A percentile compares a stretch with the other conserved stretches of the same genome.
These are phyloP conservation scores for Graphium colonna DNA, from an alignment of 2,888 invertebrate genomes.

Conservation along the genomic window DNA sequence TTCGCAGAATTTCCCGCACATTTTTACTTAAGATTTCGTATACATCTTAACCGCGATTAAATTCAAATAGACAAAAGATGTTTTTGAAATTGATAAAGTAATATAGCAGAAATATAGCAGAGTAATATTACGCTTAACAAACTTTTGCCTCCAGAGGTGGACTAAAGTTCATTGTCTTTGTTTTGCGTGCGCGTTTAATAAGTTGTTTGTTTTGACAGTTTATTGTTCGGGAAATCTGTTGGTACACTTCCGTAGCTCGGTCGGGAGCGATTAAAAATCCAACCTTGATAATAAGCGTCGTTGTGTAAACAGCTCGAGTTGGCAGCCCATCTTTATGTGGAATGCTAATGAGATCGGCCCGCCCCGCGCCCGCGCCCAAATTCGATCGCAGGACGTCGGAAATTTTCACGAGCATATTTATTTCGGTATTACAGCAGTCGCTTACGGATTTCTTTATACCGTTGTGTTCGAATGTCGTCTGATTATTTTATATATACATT, in stretches of 20 bases:
- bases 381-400: constrained; percentile 46
- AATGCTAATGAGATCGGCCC: constrained; percentile 54
- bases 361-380: constrained; percentile 43
- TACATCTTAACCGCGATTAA: too few species aligned
- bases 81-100: too few species aligned
- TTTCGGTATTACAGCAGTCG: neutral
- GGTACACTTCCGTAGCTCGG: constrained; percentile 19
- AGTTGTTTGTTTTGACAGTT: neutral
- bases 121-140: too few species aligned
- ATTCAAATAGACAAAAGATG: too few species aligned
- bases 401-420: constrained; percentile 41
- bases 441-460: too few species aligned
- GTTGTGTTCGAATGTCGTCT: too few species aligned
- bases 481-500: neutral
- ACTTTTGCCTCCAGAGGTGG: neutral
- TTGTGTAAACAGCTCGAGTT: constrained; percentile 37
- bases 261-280: constrained; percentile 32
- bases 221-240: neutral
- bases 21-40: too few species aligned
- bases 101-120: too few species aligned
- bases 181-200: neutral
- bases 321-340: constrained; percentile 47
- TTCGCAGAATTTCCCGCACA: too few species aligned
- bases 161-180: neutral
- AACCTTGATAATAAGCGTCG: constrained; percentile 38